Evolutionary conservation across 2,113 vertebrate genomes (phyloP), one percentile per base, ranked within the genome.

Genomic region (Riparia riparia): DNA sequence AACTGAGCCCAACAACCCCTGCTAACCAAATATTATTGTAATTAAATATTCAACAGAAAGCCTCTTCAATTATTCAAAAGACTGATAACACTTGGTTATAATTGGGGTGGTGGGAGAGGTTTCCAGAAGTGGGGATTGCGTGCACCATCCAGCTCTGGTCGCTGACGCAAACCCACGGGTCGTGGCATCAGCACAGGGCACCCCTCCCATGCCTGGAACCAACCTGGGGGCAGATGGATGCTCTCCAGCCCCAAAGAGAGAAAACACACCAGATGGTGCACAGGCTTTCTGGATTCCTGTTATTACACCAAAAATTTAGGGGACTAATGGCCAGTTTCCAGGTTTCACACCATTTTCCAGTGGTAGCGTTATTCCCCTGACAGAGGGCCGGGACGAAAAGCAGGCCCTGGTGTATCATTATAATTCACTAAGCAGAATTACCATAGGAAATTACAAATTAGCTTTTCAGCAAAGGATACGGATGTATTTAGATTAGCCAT

Each of bases 11-110:
- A 89, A 91, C 94, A 89, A 93, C 80, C 86, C 57, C 86, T 7
- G 24, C 94, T 97, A 97, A 96, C 92, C 91, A 97, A 97, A 97
- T 96, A 97, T 97, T 97, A 97, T 95, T 58, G 95, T 92, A 97
- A 97, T 97, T 96, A 97, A 97, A 95, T 97, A 97, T 97, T 97
- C 92, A 96, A 60, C 84, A 95, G 93, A 94, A 93, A 90, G 88
- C 91, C 92, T 97, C 94, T 96, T 97, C 96, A 97, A 95, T 97
- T 97, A 97, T 97, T 97, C 91, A 96, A 28, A 90, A 82, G 95
- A 89, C 87, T 65, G 95, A 93, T 96, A 96, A 90, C 86, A 37
- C 93, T 97, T 71, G 84, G 82, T 95, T 94, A 77, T 95, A 94
- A 96, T 70, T 86, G 81, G 79, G 90, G 93, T 78, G 93, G 95